These are phyloP conservation scores for Pocillopora damicornis DNA, from an alignment of 64 coral and sea anemone species.

Conservation along the genomic window DNA sequence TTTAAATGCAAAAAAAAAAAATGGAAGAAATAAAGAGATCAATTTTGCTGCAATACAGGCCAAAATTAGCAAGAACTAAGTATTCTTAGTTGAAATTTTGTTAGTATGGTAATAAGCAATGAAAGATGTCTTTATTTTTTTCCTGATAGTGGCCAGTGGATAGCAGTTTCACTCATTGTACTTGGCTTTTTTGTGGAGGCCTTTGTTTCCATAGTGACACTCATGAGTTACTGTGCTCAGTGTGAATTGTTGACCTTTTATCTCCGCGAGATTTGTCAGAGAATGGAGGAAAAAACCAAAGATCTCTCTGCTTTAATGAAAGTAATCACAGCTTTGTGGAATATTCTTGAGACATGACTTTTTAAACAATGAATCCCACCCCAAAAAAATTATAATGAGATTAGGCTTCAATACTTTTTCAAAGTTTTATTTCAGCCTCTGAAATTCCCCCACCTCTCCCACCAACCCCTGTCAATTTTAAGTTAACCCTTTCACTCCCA, in stretches of 20 bases:
- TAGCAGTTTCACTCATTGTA: constrained; percentile 54
- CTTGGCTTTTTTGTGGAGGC: constrained; percentile 65
- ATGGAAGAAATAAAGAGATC: too few species aligned
- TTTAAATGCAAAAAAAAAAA: too few species aligned
- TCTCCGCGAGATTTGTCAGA: constrained; percentile 60
- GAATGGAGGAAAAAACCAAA: constrained; percentile 93
- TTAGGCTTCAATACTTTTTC: too few species aligned
- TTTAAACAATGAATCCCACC: neutral
- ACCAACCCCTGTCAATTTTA: too few species aligned
- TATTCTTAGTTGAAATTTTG: neutral
- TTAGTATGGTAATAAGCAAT: neutral
- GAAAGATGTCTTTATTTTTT: neutral
- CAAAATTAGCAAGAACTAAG: too few species aligned
- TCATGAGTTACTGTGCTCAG: constrained; percentile 85
- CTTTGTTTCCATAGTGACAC: constrained; percentile 60
- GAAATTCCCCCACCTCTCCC: too few species aligned
- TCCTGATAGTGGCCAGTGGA: constrained; percentile 54
- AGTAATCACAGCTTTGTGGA: constrained; percentile 31
- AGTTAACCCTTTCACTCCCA: too few species aligned
- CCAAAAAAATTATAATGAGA: too few species aligned
- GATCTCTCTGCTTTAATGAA: constrained; percentile 82
- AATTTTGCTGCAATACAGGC: too few species aligned
- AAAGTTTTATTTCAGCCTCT: too few species aligned
- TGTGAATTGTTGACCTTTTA: constrained; percentile 89
- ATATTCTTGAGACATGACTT: neutral